Conservation (phyloP, 2,113 vertebrate genomes). For the Lonchura striata region DNA sequence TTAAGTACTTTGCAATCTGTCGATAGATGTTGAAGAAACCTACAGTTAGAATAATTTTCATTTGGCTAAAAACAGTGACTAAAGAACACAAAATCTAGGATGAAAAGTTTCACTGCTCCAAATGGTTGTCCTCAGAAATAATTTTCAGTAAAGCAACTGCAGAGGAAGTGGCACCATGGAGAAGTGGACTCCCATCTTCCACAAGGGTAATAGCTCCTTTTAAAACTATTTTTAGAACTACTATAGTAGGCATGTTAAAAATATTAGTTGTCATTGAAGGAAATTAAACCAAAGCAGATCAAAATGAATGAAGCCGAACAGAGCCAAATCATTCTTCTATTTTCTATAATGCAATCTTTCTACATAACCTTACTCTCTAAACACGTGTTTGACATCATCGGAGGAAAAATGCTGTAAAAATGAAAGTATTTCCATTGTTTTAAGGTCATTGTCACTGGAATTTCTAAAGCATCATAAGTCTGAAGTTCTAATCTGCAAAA, state of each 20-base stretch:
- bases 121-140: slow-evolving; percentile 75
- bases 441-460: background rate
- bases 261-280: background rate
- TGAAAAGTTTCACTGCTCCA: slow-evolving; percentile 23
- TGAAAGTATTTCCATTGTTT: background rate
- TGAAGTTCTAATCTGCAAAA: background rate
- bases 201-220: slow-evolving; percentile 54
- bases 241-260: background rate
- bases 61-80: background rate
- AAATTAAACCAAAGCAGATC: background rate
- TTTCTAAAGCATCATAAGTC: background rate
- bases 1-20: slow-evolving; percentile 78
- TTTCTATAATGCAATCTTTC: background rate
- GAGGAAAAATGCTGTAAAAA: background rate
- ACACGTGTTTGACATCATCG: background rate
- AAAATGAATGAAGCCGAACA: background rate
- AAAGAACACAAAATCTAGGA: background rate
- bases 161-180: slow-evolving; percentile 76
- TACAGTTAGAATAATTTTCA: background rate
- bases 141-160: slow-evolving; percentile 77
- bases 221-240: background rate
- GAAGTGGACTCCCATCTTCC: slow-evolving; percentile 74
- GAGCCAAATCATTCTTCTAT: background rate
- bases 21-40: background rate
- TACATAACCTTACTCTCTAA: background rate